Conservation (phyloP, 1,140 invertebrate species). For the Bombus affinis region DNA sequence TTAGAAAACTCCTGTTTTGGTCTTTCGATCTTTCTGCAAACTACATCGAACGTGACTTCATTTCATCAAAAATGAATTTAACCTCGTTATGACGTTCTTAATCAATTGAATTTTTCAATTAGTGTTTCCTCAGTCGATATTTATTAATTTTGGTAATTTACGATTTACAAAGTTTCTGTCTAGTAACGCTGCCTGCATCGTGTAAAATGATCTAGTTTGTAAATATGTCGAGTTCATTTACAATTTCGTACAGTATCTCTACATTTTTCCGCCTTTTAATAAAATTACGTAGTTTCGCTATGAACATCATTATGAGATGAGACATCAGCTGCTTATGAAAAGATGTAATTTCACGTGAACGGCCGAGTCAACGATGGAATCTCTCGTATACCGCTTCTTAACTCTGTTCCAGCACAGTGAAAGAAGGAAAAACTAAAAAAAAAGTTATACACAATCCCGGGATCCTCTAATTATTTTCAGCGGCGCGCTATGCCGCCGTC, state of each 20-base stretch:
- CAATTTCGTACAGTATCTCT: neutral
- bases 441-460: neutral
- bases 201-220: too few species aligned
- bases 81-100: neutral
- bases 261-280: neutral
- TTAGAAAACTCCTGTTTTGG: neutral
- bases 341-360: neutral
- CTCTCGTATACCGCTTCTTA: neutral
- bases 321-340: neutral
- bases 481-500: too few species aligned
- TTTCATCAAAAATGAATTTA: neutral
- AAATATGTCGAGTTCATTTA: neutral
- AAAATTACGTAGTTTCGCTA: neutral
- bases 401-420: neutral
- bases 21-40: neutral
- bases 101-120: neutral
- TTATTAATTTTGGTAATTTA: too few species aligned
- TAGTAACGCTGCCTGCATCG: too few species aligned
- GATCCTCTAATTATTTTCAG: constrained; percentile 15
- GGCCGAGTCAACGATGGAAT: neutral
- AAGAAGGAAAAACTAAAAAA: neutral
- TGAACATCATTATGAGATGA: neutral
- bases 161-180: too few species aligned
- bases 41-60: neutral
- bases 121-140: neutral